Evolutionary conservation across 2,113 vertebrate species (phyloP).

Genomic region (Caranx ignobilis): DNA sequence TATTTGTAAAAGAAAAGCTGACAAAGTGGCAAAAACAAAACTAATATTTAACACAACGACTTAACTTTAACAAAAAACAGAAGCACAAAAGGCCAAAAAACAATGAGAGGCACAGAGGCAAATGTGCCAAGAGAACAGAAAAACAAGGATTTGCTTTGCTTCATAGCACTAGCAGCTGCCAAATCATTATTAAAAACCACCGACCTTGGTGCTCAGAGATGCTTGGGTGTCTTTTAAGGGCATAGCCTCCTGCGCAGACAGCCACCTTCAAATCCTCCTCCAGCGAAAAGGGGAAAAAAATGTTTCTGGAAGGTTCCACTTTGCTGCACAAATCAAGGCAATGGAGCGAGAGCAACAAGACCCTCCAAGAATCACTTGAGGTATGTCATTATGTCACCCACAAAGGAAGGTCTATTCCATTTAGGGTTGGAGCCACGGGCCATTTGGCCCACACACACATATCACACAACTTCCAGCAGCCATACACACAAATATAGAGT

Average conservation of each 20-base stretch:
- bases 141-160: conserved; percentile 45
- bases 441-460: conserved; percentile 69
- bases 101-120: conserved; percentile 3
- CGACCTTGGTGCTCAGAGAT: conserved; percentile 44
- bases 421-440: conserved; percentile 66
- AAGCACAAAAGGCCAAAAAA: neutral
- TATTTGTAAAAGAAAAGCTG: neutral
- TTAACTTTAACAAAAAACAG: neutral
- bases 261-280: conserved; percentile 39
- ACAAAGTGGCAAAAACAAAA: neutral
- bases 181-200: conserved; percentile 35
- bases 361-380: conserved; percentile 73
- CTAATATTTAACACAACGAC: neutral
- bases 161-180: conserved; percentile 27
- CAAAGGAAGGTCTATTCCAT: conserved; percentile 76
- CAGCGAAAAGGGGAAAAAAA: conserved; percentile 27
- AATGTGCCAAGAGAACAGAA: conserved; percentile 16
- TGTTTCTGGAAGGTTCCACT: conserved; percentile 59
- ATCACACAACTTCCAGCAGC: conserved; percentile 55
- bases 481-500: conserved; percentile 58
- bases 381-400: conserved; percentile 80
- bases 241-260: conserved; percentile 19
- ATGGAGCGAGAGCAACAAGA: conserved; percentile 60
- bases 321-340: conserved; percentile 53
- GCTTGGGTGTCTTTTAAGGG: conserved; percentile 48